phyloP scores from a whole-genome alignment of 2,888 invertebrate species.

The Anoncus sp. region DNA sequence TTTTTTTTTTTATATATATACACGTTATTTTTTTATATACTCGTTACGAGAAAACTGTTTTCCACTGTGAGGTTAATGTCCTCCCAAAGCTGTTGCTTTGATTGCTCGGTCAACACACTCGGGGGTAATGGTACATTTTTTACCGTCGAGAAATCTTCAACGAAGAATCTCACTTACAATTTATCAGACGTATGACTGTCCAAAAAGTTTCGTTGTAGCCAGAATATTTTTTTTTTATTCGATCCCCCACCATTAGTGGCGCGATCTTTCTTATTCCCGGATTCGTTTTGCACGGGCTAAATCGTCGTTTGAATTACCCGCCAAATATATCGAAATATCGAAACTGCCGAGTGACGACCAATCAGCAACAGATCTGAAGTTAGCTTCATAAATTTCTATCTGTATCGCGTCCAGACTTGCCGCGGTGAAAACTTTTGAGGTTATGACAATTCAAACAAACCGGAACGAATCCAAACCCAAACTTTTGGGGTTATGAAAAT shows the following conservation, averaged over 20 bases:
- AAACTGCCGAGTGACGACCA: background rate
- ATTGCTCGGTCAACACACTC: background rate
- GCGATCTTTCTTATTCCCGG: background rate
- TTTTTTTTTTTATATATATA: too few relatives aligned
- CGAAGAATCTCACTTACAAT: background rate
- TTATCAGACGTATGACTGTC: background rate
- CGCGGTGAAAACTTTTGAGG: too few relatives aligned
- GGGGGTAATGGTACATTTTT: background rate
- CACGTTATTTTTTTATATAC: background rate
- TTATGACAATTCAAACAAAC: background rate
- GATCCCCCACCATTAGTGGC: background rate
- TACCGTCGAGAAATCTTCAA: background rate
- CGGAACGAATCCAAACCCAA: too few relatives aligned
- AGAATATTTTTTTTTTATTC: background rate
- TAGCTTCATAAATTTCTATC: constrained; percentile 9
- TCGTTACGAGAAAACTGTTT: background rate
- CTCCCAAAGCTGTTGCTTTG: background rate
- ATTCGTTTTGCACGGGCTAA: background rate
- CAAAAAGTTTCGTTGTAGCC: background rate
- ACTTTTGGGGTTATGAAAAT: too few relatives aligned
- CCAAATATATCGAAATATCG: background rate
- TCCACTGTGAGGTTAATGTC: background rate
- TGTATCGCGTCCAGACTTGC: too few relatives aligned
- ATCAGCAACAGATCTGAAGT: background rate
- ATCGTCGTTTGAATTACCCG: constrained; percentile 17